Base-by-base conservation (phyloP, 2,797 vertebrate genomes). In the Scyliorhinus canicula region DNA sequence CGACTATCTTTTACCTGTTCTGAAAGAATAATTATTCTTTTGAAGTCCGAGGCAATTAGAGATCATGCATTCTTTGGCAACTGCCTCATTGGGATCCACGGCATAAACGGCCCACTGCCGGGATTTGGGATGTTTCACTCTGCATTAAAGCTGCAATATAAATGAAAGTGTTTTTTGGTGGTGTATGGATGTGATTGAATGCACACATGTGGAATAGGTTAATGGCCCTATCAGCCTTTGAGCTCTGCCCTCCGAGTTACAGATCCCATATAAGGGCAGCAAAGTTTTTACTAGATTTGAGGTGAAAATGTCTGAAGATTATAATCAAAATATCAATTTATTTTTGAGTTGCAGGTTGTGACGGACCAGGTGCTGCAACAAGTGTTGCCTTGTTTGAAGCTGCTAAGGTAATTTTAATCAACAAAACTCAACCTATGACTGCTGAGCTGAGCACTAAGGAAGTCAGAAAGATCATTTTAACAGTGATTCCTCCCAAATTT, bases 21-120 rank as follows among this genome's bases (percentile, higher is more conserved):
- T 26, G 21, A 82, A 82, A 63, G 21, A 26, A 63, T 24, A n/a
- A 40, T 63, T 40, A 40, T 91, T 91, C n/a, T 91, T 40, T 91
- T 65, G n/a, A 63, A 91, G n/a, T 40, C 21, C 6, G 3, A 24
- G n/a, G 57, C 57, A 65, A 65, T 63, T 63, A 65, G 88, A n/a
- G 57, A 65, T 91, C n/a, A 91, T 63, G 88, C 79, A 40, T 63
- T 63, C n/a, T 40, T 91, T 40, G 57, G 44, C 60, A 91, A 91
- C 57, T 91, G 9, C 57, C 8, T 40, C n/a, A 63, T 63, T 1
- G 35, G 14, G 21, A 40, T 63, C n/a, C 60, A 91, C 57, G 21
- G 88, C 79, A 90, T 90, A 90, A 90, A 90, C 40, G 19, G 9
- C 57, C 55, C 19, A 60, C 24, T 35, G 14, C 57, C 21, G 11